Evolutionary conservation across 2,888 invertebrate species (phyloP).

Genomic region (Ormyrus pomaceus): DNA sequence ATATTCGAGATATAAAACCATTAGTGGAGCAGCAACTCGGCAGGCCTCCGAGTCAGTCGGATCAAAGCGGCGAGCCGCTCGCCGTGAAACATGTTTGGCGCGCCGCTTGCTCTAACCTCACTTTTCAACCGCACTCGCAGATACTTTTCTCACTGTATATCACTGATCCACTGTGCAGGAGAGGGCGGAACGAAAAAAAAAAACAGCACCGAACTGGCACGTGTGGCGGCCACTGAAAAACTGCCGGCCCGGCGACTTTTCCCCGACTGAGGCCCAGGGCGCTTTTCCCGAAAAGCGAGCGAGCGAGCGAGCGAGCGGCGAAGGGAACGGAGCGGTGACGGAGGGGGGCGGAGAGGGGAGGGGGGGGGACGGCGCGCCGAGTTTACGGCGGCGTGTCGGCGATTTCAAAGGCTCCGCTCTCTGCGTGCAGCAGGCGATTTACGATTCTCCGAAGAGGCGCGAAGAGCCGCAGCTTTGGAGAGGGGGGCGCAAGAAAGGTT

Average conservation of each 20-base stretch:
- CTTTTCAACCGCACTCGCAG: slow-evolving; percentile 18
- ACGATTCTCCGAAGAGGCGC: slow-evolving; percentile 54
- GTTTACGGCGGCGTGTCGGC: slow-evolving; percentile 30
- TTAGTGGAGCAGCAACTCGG: slow-evolving; percentile 27
- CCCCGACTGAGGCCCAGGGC: slow-evolving; percentile 27
- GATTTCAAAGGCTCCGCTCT: slow-evolving; percentile 49
- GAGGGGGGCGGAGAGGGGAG: slow-evolving; percentile 1
- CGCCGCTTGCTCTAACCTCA: slow-evolving; percentile 49
- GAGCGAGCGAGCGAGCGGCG: slow-evolving; percentile 8
- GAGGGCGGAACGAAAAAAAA: background rate
- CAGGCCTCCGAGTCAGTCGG: slow-evolving; percentile 24
- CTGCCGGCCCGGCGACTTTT: slow-evolving; percentile 31
- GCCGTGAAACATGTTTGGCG: slow-evolving; percentile 44
- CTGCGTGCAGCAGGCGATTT: slow-evolving; percentile 41
- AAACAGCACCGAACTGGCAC: background rate
- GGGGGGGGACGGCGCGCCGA: background rate
- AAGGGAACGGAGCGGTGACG: background rate
- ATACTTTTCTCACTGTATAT: background rate
- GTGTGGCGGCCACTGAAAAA: background rate
- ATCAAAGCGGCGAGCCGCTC: slow-evolving; percentile 46
- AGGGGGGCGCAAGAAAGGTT: slow-evolving; percentile 39
- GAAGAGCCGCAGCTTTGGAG: slow-evolving; percentile 3
- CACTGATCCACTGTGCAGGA: background rate
- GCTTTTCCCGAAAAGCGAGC: slow-evolving; percentile 51
- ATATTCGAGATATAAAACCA: slow-evolving; percentile 49